phyloP scores from a whole-genome alignment of 2,797 vertebrate genomes.

The Astyanax mexicanus region DNA sequence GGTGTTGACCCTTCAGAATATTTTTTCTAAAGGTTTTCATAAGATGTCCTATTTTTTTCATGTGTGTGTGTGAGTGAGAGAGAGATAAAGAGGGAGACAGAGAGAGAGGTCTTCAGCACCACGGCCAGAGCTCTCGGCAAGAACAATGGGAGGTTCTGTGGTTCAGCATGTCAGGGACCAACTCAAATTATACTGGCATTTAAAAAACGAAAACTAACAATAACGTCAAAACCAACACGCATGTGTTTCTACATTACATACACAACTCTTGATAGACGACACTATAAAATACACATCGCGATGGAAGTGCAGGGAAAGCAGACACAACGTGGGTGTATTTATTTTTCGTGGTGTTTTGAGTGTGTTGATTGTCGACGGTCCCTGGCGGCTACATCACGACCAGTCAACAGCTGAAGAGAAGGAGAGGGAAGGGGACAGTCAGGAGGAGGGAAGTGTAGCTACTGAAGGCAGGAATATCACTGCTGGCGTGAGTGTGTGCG shows the following conservation, averaged over 20 bases:
- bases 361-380: conserved; percentile 55
- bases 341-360: not conserved
- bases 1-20: too few relatives aligned
- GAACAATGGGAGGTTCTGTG: conserved; percentile 79
- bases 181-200: conserved; percentile 26
- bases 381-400: conserved; percentile 72
- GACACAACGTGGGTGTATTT: not conserved
- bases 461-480: not conserved
- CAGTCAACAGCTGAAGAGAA: conserved; percentile 55
- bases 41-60: not conserved
- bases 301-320: too few relatives aligned
- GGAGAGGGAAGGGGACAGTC: conserved; percentile 60
- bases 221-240: not conserved
- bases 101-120: conserved; percentile 76
- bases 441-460: conserved; percentile 52
- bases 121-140: conserved; percentile 80
- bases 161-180: conserved; percentile 65
- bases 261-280: not conserved
- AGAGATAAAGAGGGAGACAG: not conserved
- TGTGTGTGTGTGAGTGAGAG: not conserved
- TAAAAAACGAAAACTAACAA: conserved; percentile 19
- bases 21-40: too few relatives aligned
- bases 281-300: not conserved
- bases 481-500: not conserved
- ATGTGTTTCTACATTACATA: not conserved